These are phyloP conservation scores for Serripes groenlandicus DNA, from an alignment of 2,888 invertebrate species.

Conservation along the genomic window DNA sequence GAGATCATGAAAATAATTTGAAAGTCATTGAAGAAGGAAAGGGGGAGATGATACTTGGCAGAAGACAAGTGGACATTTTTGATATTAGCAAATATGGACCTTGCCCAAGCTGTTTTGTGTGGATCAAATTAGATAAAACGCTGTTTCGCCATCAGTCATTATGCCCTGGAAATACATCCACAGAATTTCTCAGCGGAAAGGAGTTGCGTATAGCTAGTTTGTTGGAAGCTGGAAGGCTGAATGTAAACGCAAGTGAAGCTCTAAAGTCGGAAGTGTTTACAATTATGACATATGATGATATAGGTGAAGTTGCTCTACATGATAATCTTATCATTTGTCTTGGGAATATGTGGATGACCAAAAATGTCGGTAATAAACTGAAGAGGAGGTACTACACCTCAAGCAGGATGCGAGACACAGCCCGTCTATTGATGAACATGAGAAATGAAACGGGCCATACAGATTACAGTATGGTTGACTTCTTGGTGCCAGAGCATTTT, in stretches of 20 bases:
- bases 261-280: slow-evolving; percentile 50
- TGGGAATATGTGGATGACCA: not conserved
- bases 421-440: slow-evolving; percentile 6
- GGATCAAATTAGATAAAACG: slow-evolving; percentile 20
- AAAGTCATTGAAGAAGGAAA: slow-evolving; percentile 27
- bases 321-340: not conserved
- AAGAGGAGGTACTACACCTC: slow-evolving; percentile 7
- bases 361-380: slow-evolving; percentile 12
- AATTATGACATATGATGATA: slow-evolving; percentile 55
- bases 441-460: not conserved
- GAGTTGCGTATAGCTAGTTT: slow-evolving; percentile 48
- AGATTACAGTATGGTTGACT: not conserved
- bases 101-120: slow-evolving; percentile 43
- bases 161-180: not conserved
- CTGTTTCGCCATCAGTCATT: slow-evolving; percentile 2
- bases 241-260: slow-evolving; percentile 20
- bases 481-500: slow-evolving; percentile 40
- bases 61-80: slow-evolving; percentile 42
- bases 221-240: slow-evolving; percentile 37
- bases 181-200: not conserved
- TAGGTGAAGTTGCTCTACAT: slow-evolving; percentile 20
- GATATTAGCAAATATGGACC: slow-evolving; percentile 53
- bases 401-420: slow-evolving; percentile 5
- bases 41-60: slow-evolving; percentile 53
- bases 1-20: slow-evolving; percentile 21